A percentile compares a stretch with the other conserved stretches of the same genome.
Conservation (phyloP, 1,140 invertebrate genomes). For the Drosophila lowei region DNA sequence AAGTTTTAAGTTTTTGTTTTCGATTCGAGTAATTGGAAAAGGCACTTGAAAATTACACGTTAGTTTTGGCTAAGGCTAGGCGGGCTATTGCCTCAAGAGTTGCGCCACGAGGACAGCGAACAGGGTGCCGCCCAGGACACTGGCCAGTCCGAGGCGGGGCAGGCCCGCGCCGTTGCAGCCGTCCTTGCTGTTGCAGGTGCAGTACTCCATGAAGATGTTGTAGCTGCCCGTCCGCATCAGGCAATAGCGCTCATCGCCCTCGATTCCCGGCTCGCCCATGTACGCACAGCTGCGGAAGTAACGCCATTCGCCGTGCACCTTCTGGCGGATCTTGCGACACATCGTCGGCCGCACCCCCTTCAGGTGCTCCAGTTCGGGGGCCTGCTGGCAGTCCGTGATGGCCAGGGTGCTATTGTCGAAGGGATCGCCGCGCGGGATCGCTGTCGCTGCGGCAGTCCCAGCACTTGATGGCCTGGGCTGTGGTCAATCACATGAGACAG, state of each 20-base stretch:
- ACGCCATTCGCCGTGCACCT: slow-evolving; percentile 95
- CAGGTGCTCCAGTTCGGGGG: slow-evolving; percentile 87
- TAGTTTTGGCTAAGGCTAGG: slow-evolving; percentile 12
- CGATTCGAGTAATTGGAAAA: slow-evolving; percentile 45
- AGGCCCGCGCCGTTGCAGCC: slow-evolving; percentile 89
- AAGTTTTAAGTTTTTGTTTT: slow-evolving; percentile 30
- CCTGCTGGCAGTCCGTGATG: slow-evolving; percentile 92
- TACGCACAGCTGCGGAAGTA: slow-evolving; percentile 95
- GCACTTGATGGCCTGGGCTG: slow-evolving; percentile 92
- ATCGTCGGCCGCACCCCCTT: slow-evolving; percentile 90
- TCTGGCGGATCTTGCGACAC: slow-evolving; percentile 96
- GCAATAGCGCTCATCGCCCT: slow-evolving; percentile 95
- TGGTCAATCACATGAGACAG: slow-evolving; percentile 14
- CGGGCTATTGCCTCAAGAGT: slow-evolving; percentile 46
- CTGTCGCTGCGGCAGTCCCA: slow-evolving; percentile 95
- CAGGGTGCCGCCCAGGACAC: slow-evolving; percentile 97
- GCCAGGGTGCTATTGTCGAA: slow-evolving; percentile 95
- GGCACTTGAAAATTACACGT: slow-evolving; percentile 54
- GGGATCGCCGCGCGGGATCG: slow-evolving; percentile 95
- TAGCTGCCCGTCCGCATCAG: slow-evolving; percentile 95
- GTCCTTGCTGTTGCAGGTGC: slow-evolving; percentile 96
- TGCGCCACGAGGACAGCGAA: slow-evolving; percentile 96
- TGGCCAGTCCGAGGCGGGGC: slow-evolving; percentile 73
- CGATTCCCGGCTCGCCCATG: slow-evolving; percentile 94
- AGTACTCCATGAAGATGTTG: slow-evolving; percentile 97